Evolutionary conservation across 2,797 vertebrate genomes (phyloP).

Genomic region (Pangasius djambal): DNA sequence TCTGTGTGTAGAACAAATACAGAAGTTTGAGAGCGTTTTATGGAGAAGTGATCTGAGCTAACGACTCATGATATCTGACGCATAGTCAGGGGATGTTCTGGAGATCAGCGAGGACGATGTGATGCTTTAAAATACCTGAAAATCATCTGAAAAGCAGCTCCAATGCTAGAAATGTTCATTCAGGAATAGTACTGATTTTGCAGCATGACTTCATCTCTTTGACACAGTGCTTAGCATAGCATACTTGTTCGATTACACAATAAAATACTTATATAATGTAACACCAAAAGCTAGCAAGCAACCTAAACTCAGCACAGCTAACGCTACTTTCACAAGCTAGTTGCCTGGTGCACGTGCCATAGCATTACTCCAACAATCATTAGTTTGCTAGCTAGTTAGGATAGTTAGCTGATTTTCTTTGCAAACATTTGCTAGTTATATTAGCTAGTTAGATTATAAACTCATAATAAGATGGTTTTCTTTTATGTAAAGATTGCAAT

Average conservation of each 20-base stretch:
- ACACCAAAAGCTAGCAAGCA: background rate
- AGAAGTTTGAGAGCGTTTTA: background rate
- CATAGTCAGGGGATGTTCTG: background rate
- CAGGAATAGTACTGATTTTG: background rate
- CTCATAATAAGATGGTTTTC: background rate
- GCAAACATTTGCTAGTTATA: background rate
- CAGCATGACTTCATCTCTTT: background rate
- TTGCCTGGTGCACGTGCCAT: background rate
- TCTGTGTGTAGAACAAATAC: background rate
- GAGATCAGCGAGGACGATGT: background rate
- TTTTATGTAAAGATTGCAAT: background rate
- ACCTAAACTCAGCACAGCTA: background rate
- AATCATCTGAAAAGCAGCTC: too few relatives aligned
- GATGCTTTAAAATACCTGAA: background rate
- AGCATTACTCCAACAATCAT: background rate
- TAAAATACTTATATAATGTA: background rate
- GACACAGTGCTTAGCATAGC: background rate
- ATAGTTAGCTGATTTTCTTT: background rate
- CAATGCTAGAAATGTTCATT: background rate
- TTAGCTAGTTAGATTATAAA: background rate
- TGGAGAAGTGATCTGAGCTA: background rate
- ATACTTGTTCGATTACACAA: background rate
- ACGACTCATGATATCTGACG: background rate
- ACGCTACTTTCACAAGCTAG: background rate
- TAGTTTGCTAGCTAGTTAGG: background rate